Conservation (phyloP, 2,888 invertebrate genomes). For the Pristionchus arcanus region DNA sequence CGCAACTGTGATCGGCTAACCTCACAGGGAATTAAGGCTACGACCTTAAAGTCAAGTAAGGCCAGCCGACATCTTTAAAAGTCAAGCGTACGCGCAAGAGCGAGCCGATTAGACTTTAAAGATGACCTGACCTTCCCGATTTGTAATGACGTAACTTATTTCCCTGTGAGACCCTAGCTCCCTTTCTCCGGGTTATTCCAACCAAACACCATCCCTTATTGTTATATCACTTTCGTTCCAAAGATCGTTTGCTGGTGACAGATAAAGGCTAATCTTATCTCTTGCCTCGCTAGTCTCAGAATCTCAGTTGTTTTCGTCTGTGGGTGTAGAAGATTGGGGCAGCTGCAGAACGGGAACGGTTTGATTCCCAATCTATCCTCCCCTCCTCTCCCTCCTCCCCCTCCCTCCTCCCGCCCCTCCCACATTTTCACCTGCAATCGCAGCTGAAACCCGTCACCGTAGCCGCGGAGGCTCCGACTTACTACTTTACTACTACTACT, state of each 20-base stretch:
- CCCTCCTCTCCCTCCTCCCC: background rate
- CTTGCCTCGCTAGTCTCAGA: background rate
- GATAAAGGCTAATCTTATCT: background rate
- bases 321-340: background rate
- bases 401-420: background rate
- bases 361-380: background rate
- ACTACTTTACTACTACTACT: constrained; percentile 13
- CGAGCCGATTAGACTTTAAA: too few relatives aligned
- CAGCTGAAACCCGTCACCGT: constrained; percentile 27
- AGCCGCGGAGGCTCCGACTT: background rate
- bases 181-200: background rate
- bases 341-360: constrained; percentile 9
- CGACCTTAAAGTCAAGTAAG: too few relatives aligned
- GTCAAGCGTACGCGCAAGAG: too few relatives aligned
- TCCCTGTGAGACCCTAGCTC: background rate
- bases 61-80: too few relatives aligned
- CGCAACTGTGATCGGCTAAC: background rate
- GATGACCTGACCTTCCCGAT: too few relatives aligned
- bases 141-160: too few relatives aligned
- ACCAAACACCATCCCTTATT: background rate
- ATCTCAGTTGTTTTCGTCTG: background rate
- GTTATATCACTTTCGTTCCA: background rate
- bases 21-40: background rate
- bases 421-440: background rate
- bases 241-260: background rate